Evolutionary conservation across 2,888 invertebrate species (phyloP).

Genomic region (Mimas tiliae): DNA sequence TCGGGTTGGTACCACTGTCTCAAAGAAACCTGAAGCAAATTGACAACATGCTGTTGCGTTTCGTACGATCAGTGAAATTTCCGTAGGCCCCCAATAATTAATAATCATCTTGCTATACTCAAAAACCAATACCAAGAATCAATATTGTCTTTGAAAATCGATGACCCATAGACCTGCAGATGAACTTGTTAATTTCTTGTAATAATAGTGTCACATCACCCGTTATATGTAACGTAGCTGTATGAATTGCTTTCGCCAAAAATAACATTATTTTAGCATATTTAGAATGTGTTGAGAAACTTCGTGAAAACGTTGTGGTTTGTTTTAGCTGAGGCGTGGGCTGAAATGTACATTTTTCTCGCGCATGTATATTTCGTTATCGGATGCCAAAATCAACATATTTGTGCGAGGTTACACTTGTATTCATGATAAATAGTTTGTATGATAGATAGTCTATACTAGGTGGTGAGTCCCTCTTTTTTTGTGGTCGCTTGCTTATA

Average conservation of each 20-base stretch:
- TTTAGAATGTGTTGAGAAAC: conserved; percentile 37
- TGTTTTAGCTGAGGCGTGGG: conserved; percentile 26
- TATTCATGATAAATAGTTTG: too few species aligned
- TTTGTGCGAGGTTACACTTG: conserved; percentile 16
- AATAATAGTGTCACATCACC: conserved; percentile 39
- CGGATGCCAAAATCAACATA: conserved; percentile 19
- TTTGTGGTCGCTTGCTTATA: too few species aligned
- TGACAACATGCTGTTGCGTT: too few species aligned
- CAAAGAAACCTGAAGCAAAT: too few species aligned
- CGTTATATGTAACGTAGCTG: conserved; percentile 37
- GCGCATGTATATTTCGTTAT: conserved; percentile 10
- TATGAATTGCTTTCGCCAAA: conserved; percentile 44
- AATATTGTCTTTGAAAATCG: conserved; percentile 35
- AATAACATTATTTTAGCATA: conserved; percentile 41
- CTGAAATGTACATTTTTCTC: conserved; percentile 6
- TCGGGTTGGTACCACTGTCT: too few species aligned
- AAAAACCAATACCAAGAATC: conserved; percentile 19
- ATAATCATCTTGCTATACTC: background rate
- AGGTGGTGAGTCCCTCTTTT: too few species aligned
- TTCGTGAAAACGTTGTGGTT: conserved; percentile 23
- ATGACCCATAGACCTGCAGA: conserved; percentile 38
- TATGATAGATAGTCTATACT: too few species aligned
- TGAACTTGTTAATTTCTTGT: conserved; percentile 42
- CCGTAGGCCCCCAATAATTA: too few species aligned
- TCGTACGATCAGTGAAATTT: too few species aligned